Evolutionary conservation across 2,113 vertebrate species (phyloP).

Genomic region (Leptosomus discolor): DNA sequence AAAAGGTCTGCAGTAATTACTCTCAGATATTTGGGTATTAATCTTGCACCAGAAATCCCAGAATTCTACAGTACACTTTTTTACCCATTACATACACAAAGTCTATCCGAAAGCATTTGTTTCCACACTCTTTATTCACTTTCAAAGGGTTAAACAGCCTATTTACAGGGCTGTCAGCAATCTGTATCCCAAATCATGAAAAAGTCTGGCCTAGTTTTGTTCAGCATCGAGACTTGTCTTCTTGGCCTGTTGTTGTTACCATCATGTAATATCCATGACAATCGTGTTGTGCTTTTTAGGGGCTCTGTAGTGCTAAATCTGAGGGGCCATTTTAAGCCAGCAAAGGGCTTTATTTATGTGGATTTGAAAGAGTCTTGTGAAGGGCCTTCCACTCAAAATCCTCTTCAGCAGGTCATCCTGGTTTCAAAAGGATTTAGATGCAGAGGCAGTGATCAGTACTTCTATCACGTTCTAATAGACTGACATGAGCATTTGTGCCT

Average conservation of each 20-base stretch:
- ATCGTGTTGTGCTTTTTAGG: slow-evolving; percentile 93
- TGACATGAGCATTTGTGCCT: slow-evolving; percentile 87
- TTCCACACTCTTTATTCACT: slow-evolving; percentile 88
- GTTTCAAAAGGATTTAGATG: slow-evolving; percentile 94
- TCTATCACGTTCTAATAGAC: slow-evolving; percentile 94
- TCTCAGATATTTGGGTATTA: not conserved
- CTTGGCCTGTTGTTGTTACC: slow-evolving; percentile 91
- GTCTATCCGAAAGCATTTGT: slow-evolving; percentile 96
- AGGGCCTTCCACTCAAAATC: slow-evolving; percentile 90
- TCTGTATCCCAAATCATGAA: slow-evolving; percentile 81
- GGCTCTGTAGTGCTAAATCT: slow-evolving; percentile 90
- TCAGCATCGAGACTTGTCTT: slow-evolving; percentile 88
- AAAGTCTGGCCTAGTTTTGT: slow-evolving; percentile 93
- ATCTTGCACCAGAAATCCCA: not conserved
- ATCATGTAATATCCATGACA: slow-evolving; percentile 99
- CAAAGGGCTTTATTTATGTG: slow-evolving; percentile 98
- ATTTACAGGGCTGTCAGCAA: slow-evolving; percentile 97
- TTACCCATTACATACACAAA: slow-evolving; percentile 84
- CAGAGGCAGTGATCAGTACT: slow-evolving; percentile 89
- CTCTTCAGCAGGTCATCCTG: slow-evolving; percentile 89
- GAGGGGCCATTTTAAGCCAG: slow-evolving; percentile 97
- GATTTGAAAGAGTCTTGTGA: slow-evolving; percentile 98
- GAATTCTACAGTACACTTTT: slow-evolving; percentile 73
- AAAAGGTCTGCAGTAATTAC: not conserved
- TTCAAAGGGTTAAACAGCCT: slow-evolving; percentile 99